A percentile compares a stretch with the other conserved stretches of the same genome.
Evolutionary conservation across 2,113 vertebrate species (phyloP).

Genomic region (Lepisosteus osseus): DNA sequence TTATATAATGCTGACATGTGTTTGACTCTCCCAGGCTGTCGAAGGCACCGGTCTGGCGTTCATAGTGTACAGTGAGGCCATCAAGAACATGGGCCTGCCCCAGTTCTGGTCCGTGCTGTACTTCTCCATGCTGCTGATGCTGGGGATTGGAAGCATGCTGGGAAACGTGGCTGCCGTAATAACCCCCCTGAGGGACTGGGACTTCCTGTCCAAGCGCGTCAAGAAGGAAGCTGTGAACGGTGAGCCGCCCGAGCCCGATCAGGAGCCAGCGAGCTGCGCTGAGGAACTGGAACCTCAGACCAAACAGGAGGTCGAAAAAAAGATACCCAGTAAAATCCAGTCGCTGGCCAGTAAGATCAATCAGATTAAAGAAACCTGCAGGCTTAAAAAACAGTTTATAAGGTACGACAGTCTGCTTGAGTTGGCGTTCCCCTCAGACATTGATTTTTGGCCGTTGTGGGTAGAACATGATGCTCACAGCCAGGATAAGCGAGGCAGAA

Average conservation of each 20-base stretch:
- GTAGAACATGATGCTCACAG: too few species aligned
- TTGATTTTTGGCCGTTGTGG: too few species aligned
- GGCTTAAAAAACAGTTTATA: too few species aligned
- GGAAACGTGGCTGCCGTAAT: constrained; percentile 85
- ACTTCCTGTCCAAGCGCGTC: constrained; percentile 50
- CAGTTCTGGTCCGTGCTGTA: constrained; percentile 92
- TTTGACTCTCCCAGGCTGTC: constrained; percentile 70
- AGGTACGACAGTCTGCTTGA: too few species aligned
- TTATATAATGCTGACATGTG: neutral
- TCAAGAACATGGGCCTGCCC: constrained; percentile 86
- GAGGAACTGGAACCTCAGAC: neutral
- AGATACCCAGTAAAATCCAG: too few species aligned
- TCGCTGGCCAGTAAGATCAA: too few species aligned
- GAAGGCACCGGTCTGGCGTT: constrained; percentile 89
- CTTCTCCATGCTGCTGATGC: constrained; percentile 84
- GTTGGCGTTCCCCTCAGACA: too few species aligned
- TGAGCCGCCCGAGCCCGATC: constrained; percentile 41
- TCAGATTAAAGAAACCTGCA: too few species aligned
- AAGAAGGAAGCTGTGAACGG: constrained; percentile 78
- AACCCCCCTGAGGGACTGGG: constrained; percentile 82
- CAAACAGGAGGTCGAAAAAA: too few species aligned
- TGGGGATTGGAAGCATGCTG: constrained; percentile 94
- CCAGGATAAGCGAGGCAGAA: too few species aligned
- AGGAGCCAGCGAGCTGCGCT: neutral
- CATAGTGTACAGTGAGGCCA: constrained; percentile 91